phyloP scores from a whole-genome alignment of 2,797 vertebrate genomes.

The Sebastiscus tertius region DNA sequence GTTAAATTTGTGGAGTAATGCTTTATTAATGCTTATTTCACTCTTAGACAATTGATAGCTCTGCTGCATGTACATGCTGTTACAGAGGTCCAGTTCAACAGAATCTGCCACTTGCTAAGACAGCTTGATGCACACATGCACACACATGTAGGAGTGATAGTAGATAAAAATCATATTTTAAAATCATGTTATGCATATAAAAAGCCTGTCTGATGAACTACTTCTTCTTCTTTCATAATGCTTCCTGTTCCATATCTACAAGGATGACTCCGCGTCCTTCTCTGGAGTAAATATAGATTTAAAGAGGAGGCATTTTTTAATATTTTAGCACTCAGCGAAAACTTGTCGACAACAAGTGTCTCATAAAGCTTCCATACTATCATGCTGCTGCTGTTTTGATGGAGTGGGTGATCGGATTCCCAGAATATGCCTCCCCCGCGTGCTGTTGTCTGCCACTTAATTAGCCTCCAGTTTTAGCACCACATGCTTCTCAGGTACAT shows the following conservation, averaged over 20 bases:
- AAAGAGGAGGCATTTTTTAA: constrained; percentile 30
- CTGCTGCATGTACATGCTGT: background rate
- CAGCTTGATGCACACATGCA: background rate
- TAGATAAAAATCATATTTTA: background rate
- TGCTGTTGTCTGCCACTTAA: constrained; percentile 84
- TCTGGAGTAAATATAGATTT: background rate
- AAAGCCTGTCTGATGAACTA: background rate
- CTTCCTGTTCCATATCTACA: background rate
- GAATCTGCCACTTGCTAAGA: background rate
- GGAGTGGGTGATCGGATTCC: constrained; percentile 74
- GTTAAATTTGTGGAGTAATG: background rate
- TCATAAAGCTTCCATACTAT: constrained; percentile 62
- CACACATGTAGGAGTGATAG: background rate
- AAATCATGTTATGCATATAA: background rate
- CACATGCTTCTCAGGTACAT: constrained; percentile 76
- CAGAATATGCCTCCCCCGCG: constrained; percentile 74
- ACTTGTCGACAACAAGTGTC: constrained; percentile 65
- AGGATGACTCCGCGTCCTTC: background rate
- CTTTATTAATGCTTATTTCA: background rate
- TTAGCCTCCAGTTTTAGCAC: constrained; percentile 81
- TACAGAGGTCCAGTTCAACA: background rate
- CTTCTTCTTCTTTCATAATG: background rate
- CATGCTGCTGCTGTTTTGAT: constrained; percentile 63
- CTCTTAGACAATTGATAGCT: too few relatives aligned
- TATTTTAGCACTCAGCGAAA: constrained; percentile 46